Base-by-base conservation (phyloP, 2,797 vertebrate species). In the Rachycentron canadum region DNA sequence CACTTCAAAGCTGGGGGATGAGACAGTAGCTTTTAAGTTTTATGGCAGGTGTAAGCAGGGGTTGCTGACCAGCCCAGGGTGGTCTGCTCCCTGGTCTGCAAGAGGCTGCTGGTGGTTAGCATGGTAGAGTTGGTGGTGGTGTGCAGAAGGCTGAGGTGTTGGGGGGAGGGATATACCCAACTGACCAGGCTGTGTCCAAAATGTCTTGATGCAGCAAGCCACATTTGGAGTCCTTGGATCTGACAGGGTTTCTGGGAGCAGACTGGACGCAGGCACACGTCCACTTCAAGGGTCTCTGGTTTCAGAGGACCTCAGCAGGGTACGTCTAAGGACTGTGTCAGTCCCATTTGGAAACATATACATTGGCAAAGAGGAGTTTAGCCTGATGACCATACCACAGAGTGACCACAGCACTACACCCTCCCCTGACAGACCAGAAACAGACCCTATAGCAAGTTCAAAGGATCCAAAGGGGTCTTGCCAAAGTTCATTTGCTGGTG, bases 211-310 rank as follows among this genome's bases (percentile, higher is more conserved):
- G 95, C 93, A 93, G 89, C 94, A 94, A 92, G 81, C 94, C 94
- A 94, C 94, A 93, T 94, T 96, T 93, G 94, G 93, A 92, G 78
- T 85, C 90, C 86, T 65, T 59, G 77, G 88, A 92, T 94, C 90
- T 93, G 95, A 94, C 89, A 93, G 94, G 91, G 88, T 94, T 94
- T 91, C 93, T 82, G 84, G 88, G 89, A 90, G 84, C 86, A 94
- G 94, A 95, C 94, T 94, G 95, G 96, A 96, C 95, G 82, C 94
- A 95, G 89, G 90, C 95, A 95, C 95, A 97, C 96, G 83, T 96
- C 97, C 97, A 99, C 97, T 97, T 99, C 97, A 99, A 99, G 96
- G 95, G 93, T 99, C 97, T 99, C 97, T 96, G 89, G 95, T 99
- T 99, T 98, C 98, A 99, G 95, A 93, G 93, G 91, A 94, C 96